Evolutionary conservation across 2,113 vertebrate genomes (phyloP), one percentile per base, ranked within the genome.

Genomic region (Callipepla squamata): DNA sequence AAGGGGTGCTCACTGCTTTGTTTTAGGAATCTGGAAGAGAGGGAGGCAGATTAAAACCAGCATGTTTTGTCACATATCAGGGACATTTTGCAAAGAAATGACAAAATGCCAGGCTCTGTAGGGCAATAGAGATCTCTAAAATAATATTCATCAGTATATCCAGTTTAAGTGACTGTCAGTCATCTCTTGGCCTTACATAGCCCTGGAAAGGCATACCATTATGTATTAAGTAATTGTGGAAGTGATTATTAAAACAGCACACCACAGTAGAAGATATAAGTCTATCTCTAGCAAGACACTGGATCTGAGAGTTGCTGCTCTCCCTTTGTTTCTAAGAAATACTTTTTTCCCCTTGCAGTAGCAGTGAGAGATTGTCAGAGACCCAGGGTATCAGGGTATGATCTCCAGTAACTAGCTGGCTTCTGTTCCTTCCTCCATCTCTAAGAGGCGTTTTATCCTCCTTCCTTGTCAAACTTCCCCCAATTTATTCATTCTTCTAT

Each of bases 51-150:
- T 96, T 96, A 95, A 93, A 93, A 96, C 4, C 78, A 90, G 68
- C 72, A n/a, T 93, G 88, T 94, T 95, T 95, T 95, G 92, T 95
- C 93, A 97, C 48, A 73, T 91, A 80, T 80, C 91, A 92, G 44
- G 66, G 80, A 94, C 92, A 92, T 80, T 74, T 72, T 85, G 85
- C 81, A 80, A 92, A 59, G 62, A 89, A 93, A 80, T 83, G 66
- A 96, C 93, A 95, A 95, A 96, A 95, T 21, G 4, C 79, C 92
- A 94, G 70, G 32, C 40, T 90, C 80, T 84, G 36, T 32, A 77
- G 63, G 82, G 81, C 85, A 95, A 61, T 7, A 95, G 79, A 84
- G 83, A 90, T 85, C 74, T 94, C 80, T 83, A 18, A 94, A 93
- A 82, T 65, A 94, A 89, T 80, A 96, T 85, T 92, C 80, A 93